Conservation (phyloP, 2,113 vertebrate genomes). For the Pogona vitticeps region DNA sequence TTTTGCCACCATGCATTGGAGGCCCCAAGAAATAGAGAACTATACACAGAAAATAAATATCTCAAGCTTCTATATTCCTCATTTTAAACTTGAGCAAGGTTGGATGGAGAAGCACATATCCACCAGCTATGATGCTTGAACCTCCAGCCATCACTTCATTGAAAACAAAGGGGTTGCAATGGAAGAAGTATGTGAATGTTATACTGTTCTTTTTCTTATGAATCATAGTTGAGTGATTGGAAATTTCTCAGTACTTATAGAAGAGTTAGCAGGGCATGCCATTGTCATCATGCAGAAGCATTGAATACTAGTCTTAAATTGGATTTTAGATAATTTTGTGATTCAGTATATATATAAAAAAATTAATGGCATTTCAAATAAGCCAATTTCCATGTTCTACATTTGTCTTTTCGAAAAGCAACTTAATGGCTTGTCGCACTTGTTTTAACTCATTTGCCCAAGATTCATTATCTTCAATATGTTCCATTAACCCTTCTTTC, state of each 20-base stretch:
- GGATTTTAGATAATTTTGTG: background rate
- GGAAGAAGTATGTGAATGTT: background rate
- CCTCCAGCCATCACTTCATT: background rate
- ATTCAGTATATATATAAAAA: background rate
- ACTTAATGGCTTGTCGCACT: background rate
- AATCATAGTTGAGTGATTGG: background rate
- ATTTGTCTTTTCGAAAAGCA: background rate
- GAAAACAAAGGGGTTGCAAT: background rate
- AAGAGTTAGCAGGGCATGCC: background rate
- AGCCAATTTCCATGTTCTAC: background rate
- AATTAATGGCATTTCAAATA: background rate
- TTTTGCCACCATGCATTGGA: background rate
- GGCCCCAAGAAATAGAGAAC: background rate
- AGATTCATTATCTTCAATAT: constrained; percentile 42
- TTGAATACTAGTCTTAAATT: background rate
- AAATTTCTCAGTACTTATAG: background rate
- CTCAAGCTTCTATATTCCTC: background rate
- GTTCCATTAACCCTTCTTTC: background rate
- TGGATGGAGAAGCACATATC: background rate
- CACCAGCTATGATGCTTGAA: background rate
- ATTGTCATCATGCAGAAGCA: background rate
- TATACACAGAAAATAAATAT: background rate
- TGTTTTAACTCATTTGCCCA: background rate
- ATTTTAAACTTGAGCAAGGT: background rate
- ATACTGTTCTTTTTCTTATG: background rate